These are phyloP conservation scores for Myzus persicae DNA, from an alignment of 1,140 invertebrate species.

Conservation along the genomic window DNA sequence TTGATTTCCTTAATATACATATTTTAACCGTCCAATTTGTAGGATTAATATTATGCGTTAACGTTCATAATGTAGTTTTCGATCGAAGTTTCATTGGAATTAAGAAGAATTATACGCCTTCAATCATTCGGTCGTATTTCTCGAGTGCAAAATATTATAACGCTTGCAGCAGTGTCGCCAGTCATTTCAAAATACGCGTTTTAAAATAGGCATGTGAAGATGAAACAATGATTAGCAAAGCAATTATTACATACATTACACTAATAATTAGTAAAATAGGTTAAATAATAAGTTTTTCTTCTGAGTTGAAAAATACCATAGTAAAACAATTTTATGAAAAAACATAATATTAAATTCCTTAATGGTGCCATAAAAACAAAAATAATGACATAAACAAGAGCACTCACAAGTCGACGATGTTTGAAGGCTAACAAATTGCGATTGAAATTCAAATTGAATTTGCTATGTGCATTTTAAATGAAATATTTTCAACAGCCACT, in stretches of 20 bases:
- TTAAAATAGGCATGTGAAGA: background rate
- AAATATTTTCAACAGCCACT: background rate
- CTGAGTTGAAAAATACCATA: background rate
- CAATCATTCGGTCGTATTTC: background rate
- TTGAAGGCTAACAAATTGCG: background rate
- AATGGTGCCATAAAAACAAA: background rate
- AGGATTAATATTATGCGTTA: background rate
- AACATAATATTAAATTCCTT: background rate
- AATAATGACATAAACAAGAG: conserved; percentile 24
- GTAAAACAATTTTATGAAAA: background rate
- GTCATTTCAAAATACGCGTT: background rate
- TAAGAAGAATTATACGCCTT: background rate
- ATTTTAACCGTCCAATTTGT: background rate
- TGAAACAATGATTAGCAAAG: background rate
- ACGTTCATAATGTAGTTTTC: background rate
- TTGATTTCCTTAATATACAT: background rate
- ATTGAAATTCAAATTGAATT: conserved; percentile 18
- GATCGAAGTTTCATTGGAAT: background rate
- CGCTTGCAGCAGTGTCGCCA: background rate
- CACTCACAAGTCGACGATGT: background rate
- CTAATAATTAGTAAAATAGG: conserved; percentile 1
- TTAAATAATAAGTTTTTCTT: background rate
- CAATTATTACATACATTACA: background rate
- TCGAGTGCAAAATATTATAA: background rate
- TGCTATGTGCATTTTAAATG: background rate